A percentile compares a stretch with the other conserved stretches of the same genome.
Conservation (phyloP, 2,113 vertebrate species). For the Willisornis vidua region DNA sequence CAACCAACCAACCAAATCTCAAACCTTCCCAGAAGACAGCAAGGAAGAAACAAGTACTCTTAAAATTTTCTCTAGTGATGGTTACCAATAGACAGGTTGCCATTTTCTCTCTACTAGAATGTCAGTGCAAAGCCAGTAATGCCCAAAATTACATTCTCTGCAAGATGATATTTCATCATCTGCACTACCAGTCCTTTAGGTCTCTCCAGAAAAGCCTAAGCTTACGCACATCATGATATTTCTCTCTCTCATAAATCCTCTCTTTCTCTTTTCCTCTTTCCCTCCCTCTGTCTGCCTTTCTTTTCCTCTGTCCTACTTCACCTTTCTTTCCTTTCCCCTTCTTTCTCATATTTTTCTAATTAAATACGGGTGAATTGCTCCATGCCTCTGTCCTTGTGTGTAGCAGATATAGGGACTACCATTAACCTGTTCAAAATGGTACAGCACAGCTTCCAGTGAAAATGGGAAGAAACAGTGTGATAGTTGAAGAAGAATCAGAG, state of each 20-base stretch:
- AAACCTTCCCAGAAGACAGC: not conserved
- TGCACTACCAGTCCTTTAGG: not conserved
- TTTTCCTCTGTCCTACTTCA: not conserved
- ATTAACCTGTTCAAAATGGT: not conserved
- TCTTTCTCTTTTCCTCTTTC: not conserved
- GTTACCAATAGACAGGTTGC: not conserved
- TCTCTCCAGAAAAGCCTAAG: not conserved
- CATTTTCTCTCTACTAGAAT: not conserved
- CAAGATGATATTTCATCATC: not conserved
- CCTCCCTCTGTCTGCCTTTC: not conserved
- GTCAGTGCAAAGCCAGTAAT: not conserved
- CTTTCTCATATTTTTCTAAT: not conserved
- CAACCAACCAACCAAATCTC: not conserved
- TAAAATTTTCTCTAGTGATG: not conserved
- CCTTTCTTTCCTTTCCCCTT: rapidly evolving
- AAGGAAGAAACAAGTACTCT: not conserved
- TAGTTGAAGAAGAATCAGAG: not conserved
- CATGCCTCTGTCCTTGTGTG: not conserved
- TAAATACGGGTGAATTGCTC: not conserved
- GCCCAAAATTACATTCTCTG: not conserved
- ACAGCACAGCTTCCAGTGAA: not conserved
- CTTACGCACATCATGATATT: not conserved
- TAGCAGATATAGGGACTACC: not conserved
- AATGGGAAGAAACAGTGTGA: not conserved
- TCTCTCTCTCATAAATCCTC: not conserved